phyloP scores from a whole-genome alignment of 2,888 invertebrate genomes.

The Eupithecia exiguata region DNA sequence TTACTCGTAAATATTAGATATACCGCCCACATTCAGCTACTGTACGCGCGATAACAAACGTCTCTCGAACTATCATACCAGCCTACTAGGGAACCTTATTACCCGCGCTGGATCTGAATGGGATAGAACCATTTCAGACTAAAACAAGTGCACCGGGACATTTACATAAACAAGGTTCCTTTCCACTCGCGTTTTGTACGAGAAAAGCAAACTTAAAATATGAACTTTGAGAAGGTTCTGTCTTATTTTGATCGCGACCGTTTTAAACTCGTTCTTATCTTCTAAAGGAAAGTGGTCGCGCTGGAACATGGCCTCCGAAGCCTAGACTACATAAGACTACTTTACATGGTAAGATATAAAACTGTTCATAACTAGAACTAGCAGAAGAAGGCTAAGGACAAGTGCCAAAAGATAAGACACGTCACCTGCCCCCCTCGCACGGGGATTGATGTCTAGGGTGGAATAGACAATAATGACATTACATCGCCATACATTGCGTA shows the following conservation, averaged over 20 bases:
- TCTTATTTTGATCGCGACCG: not conserved
- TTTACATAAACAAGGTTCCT: not conserved
- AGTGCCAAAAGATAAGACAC: not conserved
- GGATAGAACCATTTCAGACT: not conserved
- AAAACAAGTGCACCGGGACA: not conserved
- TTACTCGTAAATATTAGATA: conserved; percentile 66
- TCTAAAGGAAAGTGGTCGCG: not conserved
- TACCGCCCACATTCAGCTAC: conserved; percentile 75
- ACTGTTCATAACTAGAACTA: not conserved
- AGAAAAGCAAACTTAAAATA: not conserved
- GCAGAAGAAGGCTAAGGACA: not conserved
- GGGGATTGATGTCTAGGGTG: too few species aligned
- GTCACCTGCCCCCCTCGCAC: too few species aligned
- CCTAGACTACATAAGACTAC: not conserved
- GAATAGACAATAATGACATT: too few species aligned
- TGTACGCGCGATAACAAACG: conserved; percentile 65
- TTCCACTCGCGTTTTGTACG: not conserved
- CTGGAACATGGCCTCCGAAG: not conserved
- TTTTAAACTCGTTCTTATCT: not conserved
- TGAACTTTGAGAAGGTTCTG: not conserved
- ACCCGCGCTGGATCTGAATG: not conserved
- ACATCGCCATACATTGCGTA: too few species aligned
- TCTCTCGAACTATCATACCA: conserved; percentile 45
- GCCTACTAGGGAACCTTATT: not conserved
- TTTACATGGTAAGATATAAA: not conserved